phyloP scores from a whole-genome alignment of 2,888 invertebrate species.

The Protonemura montana region DNA sequence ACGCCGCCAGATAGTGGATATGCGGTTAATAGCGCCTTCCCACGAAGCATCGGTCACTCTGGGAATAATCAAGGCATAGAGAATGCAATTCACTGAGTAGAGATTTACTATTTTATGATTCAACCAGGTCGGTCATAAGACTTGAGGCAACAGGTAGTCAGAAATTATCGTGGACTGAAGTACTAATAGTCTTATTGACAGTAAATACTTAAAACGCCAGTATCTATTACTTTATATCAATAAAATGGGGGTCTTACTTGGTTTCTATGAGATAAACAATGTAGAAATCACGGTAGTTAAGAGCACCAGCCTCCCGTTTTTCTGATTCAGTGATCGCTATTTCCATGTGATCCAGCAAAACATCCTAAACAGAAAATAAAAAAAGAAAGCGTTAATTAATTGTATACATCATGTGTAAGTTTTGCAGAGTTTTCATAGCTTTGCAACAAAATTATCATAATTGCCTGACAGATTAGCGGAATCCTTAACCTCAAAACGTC shows the following conservation, averaged over 20 bases:
- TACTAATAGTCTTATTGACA: too few species aligned
- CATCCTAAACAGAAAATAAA: slow-evolving; percentile 67
- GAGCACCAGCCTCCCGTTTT: slow-evolving; percentile 76
- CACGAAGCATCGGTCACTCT: slow-evolving; percentile 73
- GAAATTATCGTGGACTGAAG: too few species aligned
- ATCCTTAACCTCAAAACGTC: neutral
- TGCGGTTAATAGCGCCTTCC: slow-evolving; percentile 67
- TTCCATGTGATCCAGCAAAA: slow-evolving; percentile 74
- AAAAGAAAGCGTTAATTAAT: slow-evolving; percentile 44
- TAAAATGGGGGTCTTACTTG: slow-evolving; percentile 71
- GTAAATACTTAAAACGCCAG: too few species aligned
- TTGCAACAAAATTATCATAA: neutral
- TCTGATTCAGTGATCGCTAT: slow-evolving; percentile 80
- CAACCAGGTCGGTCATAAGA: too few species aligned
- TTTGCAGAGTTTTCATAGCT: neutral
- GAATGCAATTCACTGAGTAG: too few species aligned
- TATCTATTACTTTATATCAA: too few species aligned
- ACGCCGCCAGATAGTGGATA: slow-evolving; percentile 74
- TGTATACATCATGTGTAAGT: neutral
- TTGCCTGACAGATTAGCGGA: neutral
- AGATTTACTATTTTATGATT: too few species aligned
- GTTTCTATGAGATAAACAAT: slow-evolving; percentile 81
- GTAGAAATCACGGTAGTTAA: slow-evolving; percentile 78
- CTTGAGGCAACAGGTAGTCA: too few species aligned
- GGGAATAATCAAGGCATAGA: too few species aligned